phyloP scores from a whole-genome alignment of 2,888 invertebrate genomes.

The Neoaliturus tenellus region DNA sequence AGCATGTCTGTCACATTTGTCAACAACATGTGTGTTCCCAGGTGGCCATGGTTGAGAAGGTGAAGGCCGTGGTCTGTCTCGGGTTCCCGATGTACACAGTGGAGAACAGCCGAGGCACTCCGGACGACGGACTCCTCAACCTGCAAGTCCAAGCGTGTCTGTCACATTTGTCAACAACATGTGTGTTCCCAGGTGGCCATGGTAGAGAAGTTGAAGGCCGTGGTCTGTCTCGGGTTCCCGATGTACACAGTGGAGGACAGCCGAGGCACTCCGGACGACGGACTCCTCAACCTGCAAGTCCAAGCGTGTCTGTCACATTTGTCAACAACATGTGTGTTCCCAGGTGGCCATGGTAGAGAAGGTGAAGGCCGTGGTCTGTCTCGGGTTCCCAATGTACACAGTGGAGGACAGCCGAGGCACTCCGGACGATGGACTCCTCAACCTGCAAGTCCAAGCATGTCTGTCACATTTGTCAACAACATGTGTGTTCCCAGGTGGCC shows the following conservation, averaged over 20 bases:
- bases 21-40: slow-evolving; percentile 69
- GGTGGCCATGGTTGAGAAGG: slow-evolving; percentile 82
- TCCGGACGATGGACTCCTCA: slow-evolving; percentile 85
- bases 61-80: slow-evolving; percentile 84
- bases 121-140: slow-evolving; percentile 85
- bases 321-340: too few relatives aligned
- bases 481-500: slow-evolving; percentile 76
- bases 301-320: slow-evolving; percentile 89
- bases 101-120: slow-evolving; percentile 83
- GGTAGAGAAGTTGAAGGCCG: slow-evolving; percentile 82
- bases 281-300: slow-evolving; percentile 81
- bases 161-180: too few relatives aligned
- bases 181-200: slow-evolving; percentile 77
- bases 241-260: slow-evolving; percentile 82
- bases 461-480: too few relatives aligned
- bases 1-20: slow-evolving; percentile 86
- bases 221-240: slow-evolving; percentile 88
- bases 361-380: slow-evolving; percentile 83
- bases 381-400: slow-evolving; percentile 86
- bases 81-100: slow-evolving; percentile 86
- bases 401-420: slow-evolving; percentile 84
- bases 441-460: slow-evolving; percentile 84
- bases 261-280: slow-evolving; percentile 86
- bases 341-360: slow-evolving; percentile 82
- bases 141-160: slow-evolving; percentile 85